Conservation (phyloP, 2,797 vertebrate genomes). For the Acanthiza pusilla region DNA sequence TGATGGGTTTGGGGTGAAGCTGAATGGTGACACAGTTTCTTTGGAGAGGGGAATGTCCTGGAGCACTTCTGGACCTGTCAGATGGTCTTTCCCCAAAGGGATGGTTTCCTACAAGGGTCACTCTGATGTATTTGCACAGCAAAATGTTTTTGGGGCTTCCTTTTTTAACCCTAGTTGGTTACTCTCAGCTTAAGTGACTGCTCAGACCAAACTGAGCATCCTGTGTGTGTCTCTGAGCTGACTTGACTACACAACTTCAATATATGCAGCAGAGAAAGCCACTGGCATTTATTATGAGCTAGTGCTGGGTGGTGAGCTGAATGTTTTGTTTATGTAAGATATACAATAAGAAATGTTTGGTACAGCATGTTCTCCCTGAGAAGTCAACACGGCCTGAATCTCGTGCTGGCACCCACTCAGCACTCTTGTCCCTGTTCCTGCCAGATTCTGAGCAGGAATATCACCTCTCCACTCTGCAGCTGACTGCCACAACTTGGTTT, state of each 20-base stretch:
- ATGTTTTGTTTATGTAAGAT: slow-evolving; percentile 19
- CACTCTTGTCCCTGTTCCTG: neutral
- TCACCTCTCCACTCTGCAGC: neutral
- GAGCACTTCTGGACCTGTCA: neutral
- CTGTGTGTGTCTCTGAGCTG: neutral
- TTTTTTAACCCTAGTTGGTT: neutral
- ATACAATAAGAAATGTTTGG: neutral
- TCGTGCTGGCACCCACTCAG: neutral
- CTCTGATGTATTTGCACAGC: neutral
- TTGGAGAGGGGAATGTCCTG: neutral
- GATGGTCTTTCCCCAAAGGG: neutral
- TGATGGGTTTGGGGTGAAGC: neutral
- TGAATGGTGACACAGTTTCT: neutral
- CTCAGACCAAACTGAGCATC: neutral
- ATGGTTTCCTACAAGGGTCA: neutral
- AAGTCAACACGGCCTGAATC: neutral
- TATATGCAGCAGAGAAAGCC: neutral
- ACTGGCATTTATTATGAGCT: neutral
- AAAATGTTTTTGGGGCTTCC: neutral
- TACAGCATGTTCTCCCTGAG: slow-evolving; percentile 35
- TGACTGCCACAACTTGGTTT: neutral
- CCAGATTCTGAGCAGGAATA: neutral
- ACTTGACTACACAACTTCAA: neutral
- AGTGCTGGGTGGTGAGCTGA: neutral
- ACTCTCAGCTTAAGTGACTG: neutral